phyloP scores from a whole-genome alignment of 2,888 invertebrate species.

The Aporophyla nigra region DNA sequence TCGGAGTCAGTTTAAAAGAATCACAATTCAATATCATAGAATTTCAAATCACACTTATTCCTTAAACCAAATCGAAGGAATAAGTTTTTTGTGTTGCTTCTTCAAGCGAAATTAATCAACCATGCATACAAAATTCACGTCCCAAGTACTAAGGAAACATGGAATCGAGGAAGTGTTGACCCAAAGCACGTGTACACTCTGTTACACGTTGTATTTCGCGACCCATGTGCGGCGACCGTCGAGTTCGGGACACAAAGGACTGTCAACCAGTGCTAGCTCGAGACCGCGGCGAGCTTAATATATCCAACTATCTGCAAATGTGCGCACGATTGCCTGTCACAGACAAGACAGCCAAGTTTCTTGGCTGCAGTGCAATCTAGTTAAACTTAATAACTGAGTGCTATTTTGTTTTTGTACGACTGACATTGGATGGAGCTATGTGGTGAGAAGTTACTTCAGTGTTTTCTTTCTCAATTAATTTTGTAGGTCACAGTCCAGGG shows the following conservation, averaged over 20 bases:
- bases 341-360: conserved; percentile 22
- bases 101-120: conserved; percentile 1
- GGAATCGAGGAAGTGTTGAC: conserved; percentile 19
- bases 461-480: conserved; percentile 6
- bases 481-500: not conserved
- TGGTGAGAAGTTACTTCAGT: conserved; percentile 10
- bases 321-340: conserved; percentile 45
- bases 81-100: not conserved
- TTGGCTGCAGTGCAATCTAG: conserved; percentile 27
- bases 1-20: not conserved
- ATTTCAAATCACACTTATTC: not conserved
- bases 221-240: conserved; percentile 36
- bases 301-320: conserved; percentile 35
- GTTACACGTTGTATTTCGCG: conserved; percentile 33
- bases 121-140: conserved; percentile 16
- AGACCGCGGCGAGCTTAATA: conserved; percentile 18
- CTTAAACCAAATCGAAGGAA: not conserved
- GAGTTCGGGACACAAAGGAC: conserved; percentile 41
- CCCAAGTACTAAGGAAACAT: conserved; percentile 33
- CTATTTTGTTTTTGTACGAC: conserved; percentile 12
- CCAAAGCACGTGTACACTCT: conserved; percentile 24
- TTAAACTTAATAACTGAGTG: conserved; percentile 16
- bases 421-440: not conserved
- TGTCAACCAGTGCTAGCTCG: conserved; percentile 40
- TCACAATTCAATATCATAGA: not conserved